Evolutionary conservation across 2,888 invertebrate genomes (phyloP).

Genomic region (Linnaemya tessellans): DNA sequence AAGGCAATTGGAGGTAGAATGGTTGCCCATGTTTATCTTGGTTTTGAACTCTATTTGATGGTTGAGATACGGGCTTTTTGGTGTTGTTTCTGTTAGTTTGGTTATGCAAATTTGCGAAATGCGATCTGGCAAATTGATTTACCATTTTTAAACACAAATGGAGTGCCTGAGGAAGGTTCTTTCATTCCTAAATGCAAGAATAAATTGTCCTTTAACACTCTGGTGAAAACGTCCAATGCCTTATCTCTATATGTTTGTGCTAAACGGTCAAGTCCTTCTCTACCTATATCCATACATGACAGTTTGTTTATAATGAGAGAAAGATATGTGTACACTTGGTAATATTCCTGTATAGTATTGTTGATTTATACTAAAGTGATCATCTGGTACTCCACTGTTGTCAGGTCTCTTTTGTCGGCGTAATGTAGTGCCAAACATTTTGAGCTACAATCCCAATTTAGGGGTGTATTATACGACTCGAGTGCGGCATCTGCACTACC

Average conservation of each 20-base stretch:
- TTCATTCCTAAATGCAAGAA: no score
- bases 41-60: not conserved
- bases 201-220: not conserved
- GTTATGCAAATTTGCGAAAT: not conserved
- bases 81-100: not conserved
- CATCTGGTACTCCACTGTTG: constrained; percentile 4
- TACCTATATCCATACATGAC: no score
- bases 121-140: not conserved
- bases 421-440: constrained; percentile 15
- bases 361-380: not conserved
- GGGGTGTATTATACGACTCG: no score
- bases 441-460: not conserved
- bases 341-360: not conserved
- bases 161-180: no score
- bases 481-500: no score
- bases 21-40: not conserved
- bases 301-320: not conserved
- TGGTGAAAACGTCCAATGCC: not conserved
- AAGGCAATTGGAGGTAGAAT: no score
- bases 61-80: not conserved
- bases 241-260: not conserved
- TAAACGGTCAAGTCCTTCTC: not conserved
- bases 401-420: constrained; percentile 19
- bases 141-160: not conserved
- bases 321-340: not conserved